Evolutionary conservation across 2,888 invertebrate species (phyloP).

Genomic region (Pyrocoelia pectoralis): DNA sequence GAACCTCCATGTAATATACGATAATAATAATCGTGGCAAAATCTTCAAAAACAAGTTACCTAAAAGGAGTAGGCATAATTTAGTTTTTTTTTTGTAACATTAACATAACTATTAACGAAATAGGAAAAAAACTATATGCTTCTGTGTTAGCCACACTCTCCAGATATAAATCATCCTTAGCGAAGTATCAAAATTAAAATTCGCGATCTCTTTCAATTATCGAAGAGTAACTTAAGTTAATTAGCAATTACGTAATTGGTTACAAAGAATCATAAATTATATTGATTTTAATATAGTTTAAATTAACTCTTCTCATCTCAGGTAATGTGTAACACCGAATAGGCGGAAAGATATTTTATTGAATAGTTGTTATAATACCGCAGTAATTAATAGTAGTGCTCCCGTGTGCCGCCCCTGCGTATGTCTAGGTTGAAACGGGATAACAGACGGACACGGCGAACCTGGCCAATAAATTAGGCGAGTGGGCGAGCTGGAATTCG

Average conservation of each 20-base stretch:
- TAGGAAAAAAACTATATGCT: no score
- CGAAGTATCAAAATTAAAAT: no score
- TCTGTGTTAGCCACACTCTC: no score
- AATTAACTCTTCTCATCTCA: background rate
- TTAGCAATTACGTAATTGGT: conserved; percentile 3
- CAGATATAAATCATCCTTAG: no score
- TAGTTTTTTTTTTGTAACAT: no score
- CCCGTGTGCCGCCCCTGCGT: conserved; percentile 44
- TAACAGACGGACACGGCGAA: conserved; percentile 45
- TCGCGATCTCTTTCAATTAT: no score
- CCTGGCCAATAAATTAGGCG: conserved; percentile 51
- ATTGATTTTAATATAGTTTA: no score
- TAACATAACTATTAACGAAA: no score
- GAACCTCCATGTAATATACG: no score
- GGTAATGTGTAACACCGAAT: conserved; percentile 20
- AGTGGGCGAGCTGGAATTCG: conserved; percentile 53
- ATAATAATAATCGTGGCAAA: background rate
- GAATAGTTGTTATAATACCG: conserved; percentile 43
- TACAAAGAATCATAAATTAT: background rate
- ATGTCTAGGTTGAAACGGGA: conserved; percentile 41
- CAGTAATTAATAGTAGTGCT: conserved; percentile 46
- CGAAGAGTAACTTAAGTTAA: background rate
- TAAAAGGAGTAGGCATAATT: no score
- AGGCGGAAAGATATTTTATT: conserved; percentile 36
- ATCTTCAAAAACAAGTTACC: background rate